phyloP scores from a whole-genome alignment of 2,888 invertebrate genomes.

The Epirrhoe tristata region DNA sequence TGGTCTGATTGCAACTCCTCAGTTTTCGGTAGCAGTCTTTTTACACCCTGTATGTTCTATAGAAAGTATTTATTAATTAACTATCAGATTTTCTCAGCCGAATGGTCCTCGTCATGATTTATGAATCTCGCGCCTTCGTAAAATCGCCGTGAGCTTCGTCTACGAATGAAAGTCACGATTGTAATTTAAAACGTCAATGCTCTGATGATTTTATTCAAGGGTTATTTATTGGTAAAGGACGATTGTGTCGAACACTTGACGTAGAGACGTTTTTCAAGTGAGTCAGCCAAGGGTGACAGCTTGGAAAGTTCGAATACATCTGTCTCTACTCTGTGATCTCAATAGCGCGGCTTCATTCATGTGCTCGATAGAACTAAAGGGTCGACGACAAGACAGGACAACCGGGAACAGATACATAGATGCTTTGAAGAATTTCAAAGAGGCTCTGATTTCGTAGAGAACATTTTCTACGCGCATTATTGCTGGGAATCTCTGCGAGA shows the following conservation, averaged over 20 bases:
- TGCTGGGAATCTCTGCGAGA: not conserved
- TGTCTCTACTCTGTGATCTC: constrained; percentile 60
- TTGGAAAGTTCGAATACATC: constrained; percentile 68
- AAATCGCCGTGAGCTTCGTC: constrained; percentile 82
- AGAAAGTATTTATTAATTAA: constrained; percentile 41
- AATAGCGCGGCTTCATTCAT: constrained; percentile 59
- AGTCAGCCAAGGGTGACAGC: constrained; percentile 45
- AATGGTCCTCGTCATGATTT: constrained; percentile 65
- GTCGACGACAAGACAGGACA: constrained; percentile 32
- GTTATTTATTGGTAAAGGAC: constrained; percentile 46
- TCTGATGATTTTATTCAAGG: constrained; percentile 51
- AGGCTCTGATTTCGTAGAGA: constrained; percentile 32
- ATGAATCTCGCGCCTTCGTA: constrained; percentile 74
- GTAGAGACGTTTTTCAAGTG: constrained; percentile 42
- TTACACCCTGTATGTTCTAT: constrained; percentile 35
- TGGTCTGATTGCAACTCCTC: too few species aligned
- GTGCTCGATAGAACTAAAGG: constrained; percentile 40
- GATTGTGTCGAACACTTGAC: constrained; percentile 38
- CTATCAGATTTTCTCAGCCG: constrained; percentile 67
- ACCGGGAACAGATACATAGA: constrained; percentile 37
- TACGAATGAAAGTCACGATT: constrained; percentile 82
- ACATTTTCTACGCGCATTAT: constrained; percentile 5
- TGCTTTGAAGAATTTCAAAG: constrained; percentile 39
- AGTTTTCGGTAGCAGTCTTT: too few species aligned
- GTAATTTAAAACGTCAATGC: constrained; percentile 80